A percentile compares a stretch with the other conserved stretches of the same genome.
Conservation (phyloP, 2,888 invertebrate genomes). For the Drosophila peninsularis region DNA sequence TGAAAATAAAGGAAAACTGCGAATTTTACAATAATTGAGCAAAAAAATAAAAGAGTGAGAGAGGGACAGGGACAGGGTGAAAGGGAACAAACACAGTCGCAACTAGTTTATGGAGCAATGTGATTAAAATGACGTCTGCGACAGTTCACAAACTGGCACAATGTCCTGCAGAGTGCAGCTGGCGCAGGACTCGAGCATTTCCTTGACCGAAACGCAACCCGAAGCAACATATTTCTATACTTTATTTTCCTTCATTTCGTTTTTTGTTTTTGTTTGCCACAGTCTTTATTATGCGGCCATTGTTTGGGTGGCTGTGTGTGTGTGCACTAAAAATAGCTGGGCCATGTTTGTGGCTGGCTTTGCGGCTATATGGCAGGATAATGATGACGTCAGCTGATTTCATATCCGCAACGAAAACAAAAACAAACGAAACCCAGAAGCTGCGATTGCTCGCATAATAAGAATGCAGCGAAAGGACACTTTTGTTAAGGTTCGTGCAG, state of each 20-base stretch:
- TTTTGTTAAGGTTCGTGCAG: conserved; percentile 24
- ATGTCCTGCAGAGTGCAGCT: conserved; percentile 58
- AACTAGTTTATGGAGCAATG: conserved; percentile 63
- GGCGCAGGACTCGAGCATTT: conserved; percentile 51
- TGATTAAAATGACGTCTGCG: conserved; percentile 72
- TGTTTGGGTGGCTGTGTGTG: conserved; percentile 48
- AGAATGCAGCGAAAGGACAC: conserved; percentile 56
- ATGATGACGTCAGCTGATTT: conserved; percentile 70
- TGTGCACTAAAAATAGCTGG: conserved; percentile 55
- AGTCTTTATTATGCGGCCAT: conserved; percentile 64
- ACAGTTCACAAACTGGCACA: conserved; percentile 64
- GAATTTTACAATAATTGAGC: conserved; percentile 44
- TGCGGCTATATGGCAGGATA: conserved; percentile 36
- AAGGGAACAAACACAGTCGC: conserved; percentile 18
- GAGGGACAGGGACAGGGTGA: not conserved
- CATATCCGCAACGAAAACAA: conserved; percentile 46
- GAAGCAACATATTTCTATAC: conserved; percentile 52
- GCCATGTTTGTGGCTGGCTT: conserved; percentile 44
- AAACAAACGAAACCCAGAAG: conserved; percentile 18
- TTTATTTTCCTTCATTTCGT: conserved; percentile 12
- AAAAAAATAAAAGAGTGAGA: conserved; percentile 4
- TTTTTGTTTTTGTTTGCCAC: conserved; percentile 19
- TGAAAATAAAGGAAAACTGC: conserved; percentile 21
- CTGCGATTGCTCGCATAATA: conserved; percentile 46
- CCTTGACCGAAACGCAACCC: conserved; percentile 76